Conservation (phyloP, 2,888 invertebrate genomes). For the Nymphalis urticae region DNA sequence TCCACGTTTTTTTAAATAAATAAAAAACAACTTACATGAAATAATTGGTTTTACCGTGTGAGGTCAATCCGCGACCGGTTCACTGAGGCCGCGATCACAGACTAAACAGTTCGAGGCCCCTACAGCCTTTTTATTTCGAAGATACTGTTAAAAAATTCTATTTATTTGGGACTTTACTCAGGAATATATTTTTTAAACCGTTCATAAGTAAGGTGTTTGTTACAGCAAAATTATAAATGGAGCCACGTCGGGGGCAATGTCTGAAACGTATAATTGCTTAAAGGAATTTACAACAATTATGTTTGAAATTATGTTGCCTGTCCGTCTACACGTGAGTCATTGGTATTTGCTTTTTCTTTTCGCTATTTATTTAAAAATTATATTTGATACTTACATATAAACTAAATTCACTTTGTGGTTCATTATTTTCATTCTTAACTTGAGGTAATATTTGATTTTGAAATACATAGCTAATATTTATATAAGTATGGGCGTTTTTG, state of each 20-base stretch:
- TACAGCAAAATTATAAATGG: conserved; percentile 5
- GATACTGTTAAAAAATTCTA: conserved; percentile 7
- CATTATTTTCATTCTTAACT: too few species aligned
- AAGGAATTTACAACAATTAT: conserved; percentile 21
- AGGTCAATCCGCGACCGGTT: conserved; percentile 66
- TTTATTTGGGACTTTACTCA: conserved; percentile 2
- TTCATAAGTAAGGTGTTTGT: conserved; percentile 5
- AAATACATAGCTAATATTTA: too few species aligned
- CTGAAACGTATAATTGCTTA: conserved; percentile 20
- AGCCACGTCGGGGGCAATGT: conserved; percentile 1
- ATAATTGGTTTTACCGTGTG: conserved; percentile 32
- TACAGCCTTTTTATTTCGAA: conserved; percentile 66
- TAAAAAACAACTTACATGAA: conserved; percentile 54
- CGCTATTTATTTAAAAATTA: neutral
- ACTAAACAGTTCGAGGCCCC: conserved; percentile 74
- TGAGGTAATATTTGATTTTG: too few species aligned
- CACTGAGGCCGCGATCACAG: conserved; percentile 59
- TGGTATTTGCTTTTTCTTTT: conserved; percentile 7
- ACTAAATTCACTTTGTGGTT: too few species aligned
- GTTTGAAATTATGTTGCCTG: conserved; percentile 14
- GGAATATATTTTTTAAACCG: neutral
- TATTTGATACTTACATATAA: too few species aligned
- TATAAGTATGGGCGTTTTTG: too few species aligned
- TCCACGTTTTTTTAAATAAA: neutral
- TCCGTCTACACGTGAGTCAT: conserved; percentile 8